Base-by-base conservation (phyloP, 2,113 vertebrate species). In the Nicator chloris region DNA sequence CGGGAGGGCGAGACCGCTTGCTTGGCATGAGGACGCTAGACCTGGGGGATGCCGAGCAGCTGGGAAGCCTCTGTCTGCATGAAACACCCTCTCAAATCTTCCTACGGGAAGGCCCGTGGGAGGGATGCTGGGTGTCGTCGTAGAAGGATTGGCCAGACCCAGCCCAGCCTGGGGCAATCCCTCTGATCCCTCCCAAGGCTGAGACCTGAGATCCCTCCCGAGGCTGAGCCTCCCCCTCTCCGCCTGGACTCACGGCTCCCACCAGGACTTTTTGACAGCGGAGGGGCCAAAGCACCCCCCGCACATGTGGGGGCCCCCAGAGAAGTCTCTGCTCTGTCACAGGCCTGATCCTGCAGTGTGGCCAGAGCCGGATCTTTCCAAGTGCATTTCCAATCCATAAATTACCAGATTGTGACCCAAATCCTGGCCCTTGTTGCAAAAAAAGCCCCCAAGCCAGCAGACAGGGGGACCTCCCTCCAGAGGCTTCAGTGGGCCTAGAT, bases 71-170 rank as follows among this genome's bases (percentile, higher is more conserved):
- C 11, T 79, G 45, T 51, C n/a, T 49, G 27, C 6, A 0, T 3
- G 39, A 31, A 47, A 33, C 2, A 10, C 2, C 8, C 13, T 37
- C 39, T 26, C 3, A 15, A 24, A 57, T 30, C 15, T 30, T 22
- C 44, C 57, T 4, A 2, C 1, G 2, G 5, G 17, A 5, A 19
- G 18, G 61, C 22, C 37, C 1, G 3, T 0, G 8, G 56, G 63
- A 37, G 23, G 65, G 65, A 35, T 39, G 61, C 27, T 17, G 33
- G 37, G 6, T 16, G 42, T 6, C 14, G 1, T 2, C 3, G 1
- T 15, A 44, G 39, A 16, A 5, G 2, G 54, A 23, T 5, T 2
- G 3, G 24, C 7, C 2, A 1, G 42, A 39, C 5, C 66, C 63
- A 26, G 51, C 5, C 66, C 63, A 26, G 51, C 33, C 44, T 1